Percentiles rank a stretch among this genome's conserved stretches.
phyloP scores from a whole-genome alignment of 2,797 vertebrate genomes.

The Denticeps clupeoides region DNA sequence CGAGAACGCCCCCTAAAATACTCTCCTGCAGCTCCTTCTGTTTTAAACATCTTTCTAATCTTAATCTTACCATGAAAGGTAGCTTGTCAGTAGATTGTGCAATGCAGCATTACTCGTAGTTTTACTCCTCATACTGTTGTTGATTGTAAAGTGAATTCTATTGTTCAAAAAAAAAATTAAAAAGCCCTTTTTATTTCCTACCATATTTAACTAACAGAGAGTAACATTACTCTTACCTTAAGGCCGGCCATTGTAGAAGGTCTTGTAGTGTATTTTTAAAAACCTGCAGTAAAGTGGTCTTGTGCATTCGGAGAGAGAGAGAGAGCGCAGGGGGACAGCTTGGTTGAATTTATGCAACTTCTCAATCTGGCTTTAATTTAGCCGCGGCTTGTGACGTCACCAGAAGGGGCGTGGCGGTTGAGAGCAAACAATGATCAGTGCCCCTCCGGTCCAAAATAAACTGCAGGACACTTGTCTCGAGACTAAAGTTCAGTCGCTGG shows the following conservation, averaged over 20 bases:
- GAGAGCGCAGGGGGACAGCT: conserved; percentile 8
- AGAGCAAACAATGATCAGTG: conserved; percentile 33
- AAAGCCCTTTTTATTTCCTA: too few relatives aligned
- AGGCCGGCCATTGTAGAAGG: conserved; percentile 51
- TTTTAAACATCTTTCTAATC: too few relatives aligned
- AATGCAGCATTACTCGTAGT: too few relatives aligned
- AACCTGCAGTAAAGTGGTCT: too few relatives aligned
- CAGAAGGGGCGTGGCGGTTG: conserved; percentile 8
- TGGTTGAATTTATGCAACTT: conserved; percentile 53
- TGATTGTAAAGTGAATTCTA: too few relatives aligned
- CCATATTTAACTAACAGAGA: background rate
- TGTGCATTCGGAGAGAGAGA: background rate
- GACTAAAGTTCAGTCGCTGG: background rate
- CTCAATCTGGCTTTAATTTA: conserved; percentile 68
- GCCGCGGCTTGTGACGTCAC: conserved; percentile 47
- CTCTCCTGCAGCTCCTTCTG: conserved; percentile 1
- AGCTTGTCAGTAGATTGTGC: too few relatives aligned
- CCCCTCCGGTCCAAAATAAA: conserved; percentile 31
- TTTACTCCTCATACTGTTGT: too few relatives aligned
- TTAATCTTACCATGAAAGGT: too few relatives aligned
- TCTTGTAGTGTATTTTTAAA: conserved; percentile 9
- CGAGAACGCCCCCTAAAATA: conserved; percentile 42
- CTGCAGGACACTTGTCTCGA: conserved; percentile 4
- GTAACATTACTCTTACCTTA: conserved; percentile 46
- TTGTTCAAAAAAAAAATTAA: too few relatives aligned